A percentile compares a stretch with the other conserved stretches of the same genome.
Evolutionary conservation across 2,113 vertebrate genomes (phyloP).

Genomic region (Eulemur macaco): DNA sequence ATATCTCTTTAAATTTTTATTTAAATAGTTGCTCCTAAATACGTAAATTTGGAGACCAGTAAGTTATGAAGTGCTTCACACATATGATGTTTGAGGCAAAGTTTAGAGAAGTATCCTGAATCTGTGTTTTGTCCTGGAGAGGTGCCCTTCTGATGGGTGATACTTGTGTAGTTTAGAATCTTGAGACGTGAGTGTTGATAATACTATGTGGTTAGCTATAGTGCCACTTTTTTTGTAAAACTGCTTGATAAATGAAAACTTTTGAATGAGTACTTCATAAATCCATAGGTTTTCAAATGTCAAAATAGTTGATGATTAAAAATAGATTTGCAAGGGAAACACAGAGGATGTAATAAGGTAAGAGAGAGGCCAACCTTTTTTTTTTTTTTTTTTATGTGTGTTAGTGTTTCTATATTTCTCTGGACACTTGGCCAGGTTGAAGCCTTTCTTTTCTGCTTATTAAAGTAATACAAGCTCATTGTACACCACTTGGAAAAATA

Average conservation of each 20-base stretch:
- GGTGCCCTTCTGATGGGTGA: not conserved
- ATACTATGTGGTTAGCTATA: not conserved
- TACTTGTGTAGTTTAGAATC: not conserved
- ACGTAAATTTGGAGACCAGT: not conserved
- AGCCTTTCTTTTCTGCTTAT: not conserved
- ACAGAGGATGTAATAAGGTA: not conserved
- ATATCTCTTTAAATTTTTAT: not conserved
- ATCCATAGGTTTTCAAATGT: not conserved
- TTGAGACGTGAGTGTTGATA: not conserved
- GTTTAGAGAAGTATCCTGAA: not conserved
- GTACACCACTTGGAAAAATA: not conserved
- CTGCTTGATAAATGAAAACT: constrained; percentile 42
- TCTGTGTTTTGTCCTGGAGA: not conserved
- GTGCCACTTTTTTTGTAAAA: not conserved
- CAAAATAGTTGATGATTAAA: not conserved
- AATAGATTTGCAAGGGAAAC: not conserved
- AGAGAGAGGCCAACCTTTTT: not conserved
- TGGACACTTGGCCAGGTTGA: not conserved
- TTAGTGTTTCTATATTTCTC: not conserved
- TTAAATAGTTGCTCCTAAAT: not conserved
- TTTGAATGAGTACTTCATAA: constrained; percentile 24
- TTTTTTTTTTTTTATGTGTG: not conserved
- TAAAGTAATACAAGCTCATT: not conserved
- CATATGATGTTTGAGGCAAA: not conserved
- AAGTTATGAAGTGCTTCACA: not conserved